These are phyloP conservation scores for Xenopus borealis DNA, from an alignment of 2,113 vertebrate genomes.

Conservation along the genomic window DNA sequence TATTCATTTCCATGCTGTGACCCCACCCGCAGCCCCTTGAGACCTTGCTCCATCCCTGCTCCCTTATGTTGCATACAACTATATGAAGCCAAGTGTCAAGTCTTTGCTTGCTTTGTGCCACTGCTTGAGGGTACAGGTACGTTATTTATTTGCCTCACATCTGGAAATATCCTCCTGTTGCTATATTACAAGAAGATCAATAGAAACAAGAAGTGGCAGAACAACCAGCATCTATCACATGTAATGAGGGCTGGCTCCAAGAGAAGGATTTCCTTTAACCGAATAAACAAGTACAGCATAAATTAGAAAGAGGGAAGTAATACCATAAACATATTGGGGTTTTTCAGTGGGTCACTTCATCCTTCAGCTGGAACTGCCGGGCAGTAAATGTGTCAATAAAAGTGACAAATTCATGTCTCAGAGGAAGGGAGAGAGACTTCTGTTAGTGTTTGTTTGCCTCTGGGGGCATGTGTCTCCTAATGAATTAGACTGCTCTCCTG, in stretches of 20 bases:
- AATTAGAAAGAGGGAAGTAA: background rate
- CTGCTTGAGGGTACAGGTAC: too few relatives aligned
- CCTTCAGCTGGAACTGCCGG: background rate
- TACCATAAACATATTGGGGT: background rate
- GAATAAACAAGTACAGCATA: background rate
- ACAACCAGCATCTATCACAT: conserved; percentile 15
- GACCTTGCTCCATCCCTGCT: too few relatives aligned
- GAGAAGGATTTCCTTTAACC: conserved; percentile 4
- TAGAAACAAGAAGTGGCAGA: conserved; percentile 10
- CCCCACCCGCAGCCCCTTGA: too few relatives aligned
- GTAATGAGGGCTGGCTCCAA: background rate
- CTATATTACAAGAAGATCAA: conserved; percentile 30
- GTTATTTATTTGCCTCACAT: background rate
- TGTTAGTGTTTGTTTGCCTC: background rate
- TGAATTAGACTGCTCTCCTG: background rate
- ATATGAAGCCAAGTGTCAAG: too few relatives aligned
- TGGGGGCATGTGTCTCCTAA: background rate
- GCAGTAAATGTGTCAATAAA: background rate
- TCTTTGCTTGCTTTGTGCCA: too few relatives aligned
- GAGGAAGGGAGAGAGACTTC: background rate
- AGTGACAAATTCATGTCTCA: background rate
- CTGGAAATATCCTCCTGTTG: background rate
- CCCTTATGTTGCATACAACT: too few relatives aligned
- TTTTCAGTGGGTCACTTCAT: background rate
- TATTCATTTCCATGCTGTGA: too few relatives aligned